Conservation (phyloP, 1,140 invertebrate genomes). For the Drosophila saltans region DNA sequence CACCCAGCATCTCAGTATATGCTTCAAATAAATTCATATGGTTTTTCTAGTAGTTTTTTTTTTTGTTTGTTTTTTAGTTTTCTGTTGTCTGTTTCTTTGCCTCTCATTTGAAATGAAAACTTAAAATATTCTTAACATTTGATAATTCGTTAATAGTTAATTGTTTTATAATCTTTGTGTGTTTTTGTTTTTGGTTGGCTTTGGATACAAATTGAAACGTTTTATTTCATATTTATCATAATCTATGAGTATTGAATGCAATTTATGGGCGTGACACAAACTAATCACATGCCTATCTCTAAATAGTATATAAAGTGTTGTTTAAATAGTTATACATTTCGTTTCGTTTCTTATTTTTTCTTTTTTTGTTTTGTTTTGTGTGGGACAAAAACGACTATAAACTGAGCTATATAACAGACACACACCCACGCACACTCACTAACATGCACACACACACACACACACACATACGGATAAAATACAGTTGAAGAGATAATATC, state of each 20-base stretch:
- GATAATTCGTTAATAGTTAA: slow-evolving; percentile 5
- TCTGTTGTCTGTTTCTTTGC: slow-evolving; percentile 1
- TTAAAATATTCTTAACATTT: background rate
- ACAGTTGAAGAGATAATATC: background rate
- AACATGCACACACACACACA: slow-evolving; percentile 10
- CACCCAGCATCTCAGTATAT: slow-evolving; percentile 65
- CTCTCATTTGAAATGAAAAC: background rate
- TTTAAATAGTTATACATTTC: slow-evolving; percentile 12
- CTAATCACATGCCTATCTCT: slow-evolving; percentile 22
- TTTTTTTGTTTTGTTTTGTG: background rate
- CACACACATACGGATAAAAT: slow-evolving; percentile 7
- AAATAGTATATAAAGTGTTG: slow-evolving; percentile 22
- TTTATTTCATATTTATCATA: slow-evolving; percentile 13
- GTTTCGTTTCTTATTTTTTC: background rate
- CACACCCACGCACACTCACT: slow-evolving; percentile 28
- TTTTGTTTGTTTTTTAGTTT: background rate
- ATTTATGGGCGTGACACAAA: slow-evolving; percentile 3
- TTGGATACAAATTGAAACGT: slow-evolving; percentile 25
- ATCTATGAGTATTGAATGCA: slow-evolving; percentile 4
- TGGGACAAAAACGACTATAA: slow-evolving; percentile 3
- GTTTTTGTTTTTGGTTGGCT: slow-evolving; percentile 7
- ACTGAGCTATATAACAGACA: slow-evolving; percentile 27
- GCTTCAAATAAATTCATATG: slow-evolving; percentile 65
- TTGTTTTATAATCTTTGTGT: background rate
- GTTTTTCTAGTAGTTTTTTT: slow-evolving; percentile 39